These are phyloP conservation scores for Acronicta psi DNA, from an alignment of 2,888 invertebrate species.

Conservation along the genomic window DNA sequence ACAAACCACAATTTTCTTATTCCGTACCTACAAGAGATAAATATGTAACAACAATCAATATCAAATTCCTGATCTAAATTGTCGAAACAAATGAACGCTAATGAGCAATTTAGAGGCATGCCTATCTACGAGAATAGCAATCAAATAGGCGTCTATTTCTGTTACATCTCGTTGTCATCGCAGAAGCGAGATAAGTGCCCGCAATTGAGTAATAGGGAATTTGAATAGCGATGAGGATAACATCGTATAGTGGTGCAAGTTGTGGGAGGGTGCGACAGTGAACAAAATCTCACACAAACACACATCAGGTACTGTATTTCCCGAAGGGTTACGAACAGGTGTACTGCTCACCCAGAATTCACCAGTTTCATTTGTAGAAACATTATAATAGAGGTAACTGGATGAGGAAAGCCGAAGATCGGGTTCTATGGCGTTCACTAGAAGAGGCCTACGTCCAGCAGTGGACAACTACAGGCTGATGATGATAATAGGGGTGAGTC, in stretches of 20 bases:
- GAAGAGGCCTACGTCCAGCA: too few relatives aligned
- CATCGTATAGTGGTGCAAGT: conserved; percentile 63
- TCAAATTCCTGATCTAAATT: conserved; percentile 42
- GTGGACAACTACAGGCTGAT: too few relatives aligned
- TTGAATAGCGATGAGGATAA: conserved; percentile 75
- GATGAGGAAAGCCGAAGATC: too few relatives aligned
- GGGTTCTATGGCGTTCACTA: too few relatives aligned
- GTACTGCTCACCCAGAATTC: too few relatives aligned
- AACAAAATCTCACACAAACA: not conserved
- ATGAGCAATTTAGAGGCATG: conserved; percentile 45
- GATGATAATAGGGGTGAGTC: too few relatives aligned
- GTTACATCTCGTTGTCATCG: conserved; percentile 74
- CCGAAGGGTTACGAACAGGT: too few relatives aligned
- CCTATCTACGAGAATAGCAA: conserved; percentile 43
- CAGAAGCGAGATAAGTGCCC: conserved; percentile 76
- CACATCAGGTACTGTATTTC: too few relatives aligned
- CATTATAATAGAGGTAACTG: too few relatives aligned
- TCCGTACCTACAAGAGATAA: too few relatives aligned
- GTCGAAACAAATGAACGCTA: conserved; percentile 39
- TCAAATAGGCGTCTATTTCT: conserved; percentile 70
- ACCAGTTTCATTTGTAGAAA: too few relatives aligned
- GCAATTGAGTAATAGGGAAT: conserved; percentile 86
- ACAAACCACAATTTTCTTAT: too few relatives aligned
- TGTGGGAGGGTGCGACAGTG: conserved; percentile 18
- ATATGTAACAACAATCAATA: conserved; percentile 1